Evolutionary conservation across 1,140 invertebrate genomes (phyloP).

Genomic region (Atopsyche davidsoni): DNA sequence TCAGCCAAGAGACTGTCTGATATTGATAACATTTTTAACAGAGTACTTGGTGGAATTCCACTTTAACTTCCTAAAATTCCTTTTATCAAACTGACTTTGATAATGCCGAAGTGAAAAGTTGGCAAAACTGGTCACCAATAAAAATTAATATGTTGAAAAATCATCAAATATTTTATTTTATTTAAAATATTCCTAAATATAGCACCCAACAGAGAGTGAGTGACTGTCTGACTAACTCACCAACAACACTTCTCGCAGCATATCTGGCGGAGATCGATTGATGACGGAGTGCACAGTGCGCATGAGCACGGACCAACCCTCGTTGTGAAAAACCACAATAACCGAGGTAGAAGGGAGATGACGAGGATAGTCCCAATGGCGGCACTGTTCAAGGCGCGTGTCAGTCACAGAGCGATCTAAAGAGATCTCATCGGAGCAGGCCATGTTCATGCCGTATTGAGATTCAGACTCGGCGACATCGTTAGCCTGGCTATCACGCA

Average conservation of each 20-base stretch:
- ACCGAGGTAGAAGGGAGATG: constrained; percentile 87
- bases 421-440: constrained; percentile 90
- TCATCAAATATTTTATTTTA: no score
- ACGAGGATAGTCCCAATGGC: constrained; percentile 92
- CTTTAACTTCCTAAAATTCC: no score
- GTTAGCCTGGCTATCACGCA: constrained; percentile 68
- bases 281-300: constrained; percentile 96
- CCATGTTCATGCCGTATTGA: constrained; percentile 97
- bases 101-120: no score
- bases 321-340: constrained; percentile 98
- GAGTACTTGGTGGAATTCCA: no score
- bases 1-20: no score
- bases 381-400: constrained; percentile 83
- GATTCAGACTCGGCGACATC: constrained; percentile 64
- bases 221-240: no score
- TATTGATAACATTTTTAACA: no score
- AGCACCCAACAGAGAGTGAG: no score
- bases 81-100: no score
- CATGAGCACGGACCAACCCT: constrained; percentile 92
- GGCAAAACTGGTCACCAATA: no score
- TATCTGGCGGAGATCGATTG: constrained; percentile 81
- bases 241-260: constrained; percentile 92
- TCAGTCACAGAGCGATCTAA: constrained; percentile 76
- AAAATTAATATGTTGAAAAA: no score
- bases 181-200: no score